These are phyloP conservation scores for Trachelus iudaicus DNA, from an alignment of 2,888 invertebrate species.

Conservation along the genomic window DNA sequence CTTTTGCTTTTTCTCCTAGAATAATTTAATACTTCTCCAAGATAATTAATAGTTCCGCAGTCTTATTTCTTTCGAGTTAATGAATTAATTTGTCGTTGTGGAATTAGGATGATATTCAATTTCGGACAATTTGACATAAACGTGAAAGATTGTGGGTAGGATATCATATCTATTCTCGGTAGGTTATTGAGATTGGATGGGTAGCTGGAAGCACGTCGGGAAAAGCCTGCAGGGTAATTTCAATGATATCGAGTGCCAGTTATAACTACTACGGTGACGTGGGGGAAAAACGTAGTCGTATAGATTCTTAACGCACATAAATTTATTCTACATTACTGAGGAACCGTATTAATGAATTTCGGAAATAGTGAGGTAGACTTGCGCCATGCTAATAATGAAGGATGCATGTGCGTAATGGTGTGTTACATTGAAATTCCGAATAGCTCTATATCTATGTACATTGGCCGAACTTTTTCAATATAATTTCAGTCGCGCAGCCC, in stretches of 20 bases:
- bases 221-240: not conserved
- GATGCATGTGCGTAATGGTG: not conserved
- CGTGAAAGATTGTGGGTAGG: not conserved
- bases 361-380: not conserved
- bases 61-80: not conserved
- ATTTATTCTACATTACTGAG: not conserved
- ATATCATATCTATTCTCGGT: not conserved
- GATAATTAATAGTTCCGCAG: not conserved
- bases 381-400: not conserved
- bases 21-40: not conserved
- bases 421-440: not conserved
- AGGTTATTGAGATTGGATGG: not conserved
- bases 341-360: not conserved
- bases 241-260: not conserved
- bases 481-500: not conserved
- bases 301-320: not conserved
- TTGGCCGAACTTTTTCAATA: not conserved
- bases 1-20: not conserved
- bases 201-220: not conserved
- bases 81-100: not conserved
- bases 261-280: not conserved
- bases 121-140: not conserved
- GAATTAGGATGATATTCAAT: not conserved
- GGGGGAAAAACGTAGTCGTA: not conserved
- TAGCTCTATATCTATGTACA: not conserved